Conservation (phyloP, 2,888 invertebrate genomes). For the Campoplex capitator region DNA sequence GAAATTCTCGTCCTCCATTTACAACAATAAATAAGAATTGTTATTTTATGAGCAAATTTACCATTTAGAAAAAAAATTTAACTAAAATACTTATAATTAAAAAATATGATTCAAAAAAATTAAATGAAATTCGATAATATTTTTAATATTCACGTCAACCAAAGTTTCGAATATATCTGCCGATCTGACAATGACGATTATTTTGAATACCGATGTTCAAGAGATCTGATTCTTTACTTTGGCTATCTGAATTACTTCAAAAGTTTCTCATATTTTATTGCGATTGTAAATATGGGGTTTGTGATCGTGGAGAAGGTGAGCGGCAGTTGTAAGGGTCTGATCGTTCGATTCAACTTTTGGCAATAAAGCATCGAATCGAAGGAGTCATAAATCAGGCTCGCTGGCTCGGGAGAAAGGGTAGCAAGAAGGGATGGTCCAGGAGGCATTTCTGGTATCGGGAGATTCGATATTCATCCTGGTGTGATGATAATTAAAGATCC, state of each 20-base stretch:
- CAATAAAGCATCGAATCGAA: constrained; percentile 43
- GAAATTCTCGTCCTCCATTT: not conserved
- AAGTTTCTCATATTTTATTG: constrained; percentile 18
- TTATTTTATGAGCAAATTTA: not conserved
- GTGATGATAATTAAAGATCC: constrained; percentile 69
- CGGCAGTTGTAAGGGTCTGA: not conserved
- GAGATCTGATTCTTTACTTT: not conserved
- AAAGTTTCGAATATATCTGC: no score
- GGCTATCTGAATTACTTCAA: not conserved
- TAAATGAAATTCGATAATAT: not conserved
- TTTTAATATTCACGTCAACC: no score
- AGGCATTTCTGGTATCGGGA: constrained; percentile 56
- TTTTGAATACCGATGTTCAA: not conserved
- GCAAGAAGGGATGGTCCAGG: not conserved
- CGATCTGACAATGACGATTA: no score
- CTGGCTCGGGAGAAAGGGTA: constrained; percentile 6
- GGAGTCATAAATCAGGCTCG: constrained; percentile 62
- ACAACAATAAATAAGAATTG: not conserved
- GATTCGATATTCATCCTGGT: constrained; percentile 66
- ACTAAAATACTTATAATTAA: not conserved
- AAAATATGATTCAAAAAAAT: not conserved
- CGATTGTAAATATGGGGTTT: not conserved
- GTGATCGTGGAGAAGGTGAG: not conserved
- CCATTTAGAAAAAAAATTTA: not conserved
- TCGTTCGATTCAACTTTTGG: constrained; percentile 37